Conservation (phyloP, 1,140 invertebrate species). For the Amphibalanus amphitrite region DNA sequence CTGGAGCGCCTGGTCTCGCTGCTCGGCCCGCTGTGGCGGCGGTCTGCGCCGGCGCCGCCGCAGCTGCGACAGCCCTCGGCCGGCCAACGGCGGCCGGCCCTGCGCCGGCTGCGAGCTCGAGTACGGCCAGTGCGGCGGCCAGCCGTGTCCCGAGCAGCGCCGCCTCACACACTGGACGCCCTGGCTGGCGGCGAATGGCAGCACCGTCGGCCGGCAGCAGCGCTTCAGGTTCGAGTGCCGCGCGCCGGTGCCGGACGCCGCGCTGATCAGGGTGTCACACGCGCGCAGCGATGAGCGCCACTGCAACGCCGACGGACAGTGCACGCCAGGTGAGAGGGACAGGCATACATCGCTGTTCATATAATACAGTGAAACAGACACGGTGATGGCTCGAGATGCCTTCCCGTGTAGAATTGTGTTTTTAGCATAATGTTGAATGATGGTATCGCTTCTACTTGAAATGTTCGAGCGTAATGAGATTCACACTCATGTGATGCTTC, state of each 20-base stretch:
- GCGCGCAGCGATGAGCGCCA: slow-evolving; percentile 59
- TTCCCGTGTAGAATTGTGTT: neutral
- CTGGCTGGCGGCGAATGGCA: slow-evolving; percentile 40
- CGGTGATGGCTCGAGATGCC: neutral
- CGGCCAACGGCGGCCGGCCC: slow-evolving; percentile 35
- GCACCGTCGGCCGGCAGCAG: slow-evolving; percentile 42
- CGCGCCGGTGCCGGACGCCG: slow-evolving; percentile 48
- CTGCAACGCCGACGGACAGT: slow-evolving; percentile 41
- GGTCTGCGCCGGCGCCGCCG: slow-evolving; percentile 28
- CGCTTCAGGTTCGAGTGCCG: slow-evolving; percentile 57
- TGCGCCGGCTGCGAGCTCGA: slow-evolving; percentile 44
- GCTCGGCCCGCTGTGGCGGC: slow-evolving; percentile 28
- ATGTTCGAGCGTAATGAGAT: too few relatives aligned
- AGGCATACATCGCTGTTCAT: slow-evolving; percentile 5
- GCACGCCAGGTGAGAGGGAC: slow-evolving; percentile 25
- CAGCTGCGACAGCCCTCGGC: slow-evolving; percentile 26
- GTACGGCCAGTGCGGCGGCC: slow-evolving; percentile 46
- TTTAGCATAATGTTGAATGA: too few relatives aligned
- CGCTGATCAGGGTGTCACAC: slow-evolving; percentile 38
- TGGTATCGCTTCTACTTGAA: too few relatives aligned
- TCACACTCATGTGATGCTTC: too few relatives aligned
- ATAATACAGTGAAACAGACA: neutral
- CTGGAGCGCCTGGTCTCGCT: slow-evolving; percentile 51
- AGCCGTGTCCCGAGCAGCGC: slow-evolving; percentile 44
- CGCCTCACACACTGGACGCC: slow-evolving; percentile 53